These are phyloP conservation scores for Hiodon tergisus DNA, from an alignment of 2,113 vertebrate genomes.

Conservation along the genomic window DNA sequence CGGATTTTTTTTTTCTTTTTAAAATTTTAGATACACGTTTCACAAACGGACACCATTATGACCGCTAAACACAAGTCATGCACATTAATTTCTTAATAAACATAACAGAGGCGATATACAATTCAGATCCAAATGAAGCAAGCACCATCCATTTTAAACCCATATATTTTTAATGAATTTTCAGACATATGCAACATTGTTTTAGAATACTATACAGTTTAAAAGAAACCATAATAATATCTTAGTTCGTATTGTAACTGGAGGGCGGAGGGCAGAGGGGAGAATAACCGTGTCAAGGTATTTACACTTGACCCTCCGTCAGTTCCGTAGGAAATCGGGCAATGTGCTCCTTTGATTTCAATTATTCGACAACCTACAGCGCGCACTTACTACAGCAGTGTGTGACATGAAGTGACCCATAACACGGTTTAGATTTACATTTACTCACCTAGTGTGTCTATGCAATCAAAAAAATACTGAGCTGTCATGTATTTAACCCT, in stretches of 20 bases:
- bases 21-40: constrained; percentile 77
- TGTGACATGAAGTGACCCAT: constrained; percentile 65
- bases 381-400: constrained; percentile 70
- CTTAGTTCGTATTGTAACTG: constrained; percentile 68
- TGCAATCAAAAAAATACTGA: constrained; percentile 54
- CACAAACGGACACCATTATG: constrained; percentile 94
- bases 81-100: constrained; percentile 86
- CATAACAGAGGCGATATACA: constrained; percentile 97
- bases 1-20: constrained; percentile 66
- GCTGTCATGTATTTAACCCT: constrained; percentile 21
- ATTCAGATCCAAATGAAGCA: constrained; percentile 80
- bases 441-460: constrained; percentile 41
- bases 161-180: constrained; percentile 77
- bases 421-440: constrained; percentile 49
- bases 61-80: constrained; percentile 94
- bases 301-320: constrained; percentile 54
- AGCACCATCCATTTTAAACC: constrained; percentile 85
- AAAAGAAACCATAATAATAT: constrained; percentile 64
- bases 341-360: constrained; percentile 49
- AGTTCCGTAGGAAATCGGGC: constrained; percentile 50
- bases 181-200: constrained; percentile 78
- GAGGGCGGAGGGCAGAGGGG: constrained; percentile 40
- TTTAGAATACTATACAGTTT: constrained; percentile 79
- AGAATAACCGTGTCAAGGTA: constrained; percentile 55
- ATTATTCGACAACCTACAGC: constrained; percentile 58